phyloP scores from a whole-genome alignment of 1,140 invertebrate species.

The Temnothorax curvispinosus region DNA sequence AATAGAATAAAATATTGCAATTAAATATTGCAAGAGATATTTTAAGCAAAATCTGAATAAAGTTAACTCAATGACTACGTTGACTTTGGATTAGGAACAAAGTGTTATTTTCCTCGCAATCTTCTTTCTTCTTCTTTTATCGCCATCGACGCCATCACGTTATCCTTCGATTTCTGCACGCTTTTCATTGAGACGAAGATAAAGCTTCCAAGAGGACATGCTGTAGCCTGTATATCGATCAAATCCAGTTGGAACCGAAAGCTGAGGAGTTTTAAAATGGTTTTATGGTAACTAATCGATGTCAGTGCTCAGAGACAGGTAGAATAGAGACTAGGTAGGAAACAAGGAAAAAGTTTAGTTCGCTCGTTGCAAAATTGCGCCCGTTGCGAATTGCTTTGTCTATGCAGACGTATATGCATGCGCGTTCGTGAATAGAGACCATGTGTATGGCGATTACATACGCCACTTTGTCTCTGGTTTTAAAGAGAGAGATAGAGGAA shows the following conservation, averaged over 20 bases:
- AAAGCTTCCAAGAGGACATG: conserved; percentile 6
- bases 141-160: neutral
- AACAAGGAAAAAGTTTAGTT: neutral
- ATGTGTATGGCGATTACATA: conserved; percentile 32
- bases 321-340: neutral
- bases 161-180: neutral
- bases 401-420: neutral
- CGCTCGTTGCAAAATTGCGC: conserved; percentile 5
- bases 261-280: neutral
- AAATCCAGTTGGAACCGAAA: neutral
- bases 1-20: neutral
- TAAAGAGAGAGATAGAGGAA: conserved; percentile 41
- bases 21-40: conserved; percentile 1
- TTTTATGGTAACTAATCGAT: neutral
- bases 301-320: neutral
- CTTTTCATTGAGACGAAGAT: conserved; percentile 24
- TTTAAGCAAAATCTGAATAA: conserved; percentile 37
- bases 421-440: neutral
- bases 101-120: conserved; percentile 15
- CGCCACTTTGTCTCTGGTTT: conserved; percentile 15
- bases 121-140: conserved; percentile 14
- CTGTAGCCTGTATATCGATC: conserved; percentile 23
- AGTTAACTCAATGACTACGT: conserved; percentile 41
- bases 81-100: conserved; percentile 60
- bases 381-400: neutral